A percentile compares a stretch with the other conserved stretches of the same genome.
Conservation (phyloP, 2,113 vertebrate species). For the Myiozetetes cayanensis region DNA sequence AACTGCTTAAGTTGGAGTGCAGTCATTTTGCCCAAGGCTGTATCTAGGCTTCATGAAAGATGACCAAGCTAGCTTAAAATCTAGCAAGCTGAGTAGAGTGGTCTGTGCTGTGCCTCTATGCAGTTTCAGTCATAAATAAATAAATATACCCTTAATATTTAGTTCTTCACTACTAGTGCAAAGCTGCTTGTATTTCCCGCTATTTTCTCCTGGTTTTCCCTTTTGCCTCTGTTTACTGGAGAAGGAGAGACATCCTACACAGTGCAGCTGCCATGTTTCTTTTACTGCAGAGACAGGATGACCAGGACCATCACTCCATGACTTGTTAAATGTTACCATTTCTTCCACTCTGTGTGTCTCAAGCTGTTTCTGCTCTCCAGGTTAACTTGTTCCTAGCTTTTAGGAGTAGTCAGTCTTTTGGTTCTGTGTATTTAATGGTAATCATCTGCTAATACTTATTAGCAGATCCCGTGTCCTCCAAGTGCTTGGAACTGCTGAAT, state of each 20-base stretch:
- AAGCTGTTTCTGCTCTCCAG: background rate
- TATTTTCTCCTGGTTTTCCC: background rate
- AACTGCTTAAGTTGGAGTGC: background rate
- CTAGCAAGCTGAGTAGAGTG: background rate
- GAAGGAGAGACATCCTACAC: background rate
- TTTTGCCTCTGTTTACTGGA: background rate
- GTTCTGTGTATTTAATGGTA: background rate
- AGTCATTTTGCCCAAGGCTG: background rate
- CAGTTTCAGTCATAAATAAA: background rate
- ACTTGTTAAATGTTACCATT: background rate
- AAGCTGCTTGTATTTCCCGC: background rate
- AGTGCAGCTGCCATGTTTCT: background rate
- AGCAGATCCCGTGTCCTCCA: background rate
- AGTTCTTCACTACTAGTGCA: background rate
- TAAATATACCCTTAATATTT: background rate
- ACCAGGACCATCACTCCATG: accelerated
- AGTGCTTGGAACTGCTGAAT: background rate
- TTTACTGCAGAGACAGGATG: background rate
- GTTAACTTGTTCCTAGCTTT: background rate
- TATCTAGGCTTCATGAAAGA: background rate
- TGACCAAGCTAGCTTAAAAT: background rate
- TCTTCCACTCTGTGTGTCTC: background rate
- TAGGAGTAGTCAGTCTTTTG: background rate
- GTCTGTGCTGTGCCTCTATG: background rate
- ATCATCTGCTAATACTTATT: background rate